Evolutionary conservation across 2,797 vertebrate species (phyloP).

Genomic region (Nyctibius grandis): DNA sequence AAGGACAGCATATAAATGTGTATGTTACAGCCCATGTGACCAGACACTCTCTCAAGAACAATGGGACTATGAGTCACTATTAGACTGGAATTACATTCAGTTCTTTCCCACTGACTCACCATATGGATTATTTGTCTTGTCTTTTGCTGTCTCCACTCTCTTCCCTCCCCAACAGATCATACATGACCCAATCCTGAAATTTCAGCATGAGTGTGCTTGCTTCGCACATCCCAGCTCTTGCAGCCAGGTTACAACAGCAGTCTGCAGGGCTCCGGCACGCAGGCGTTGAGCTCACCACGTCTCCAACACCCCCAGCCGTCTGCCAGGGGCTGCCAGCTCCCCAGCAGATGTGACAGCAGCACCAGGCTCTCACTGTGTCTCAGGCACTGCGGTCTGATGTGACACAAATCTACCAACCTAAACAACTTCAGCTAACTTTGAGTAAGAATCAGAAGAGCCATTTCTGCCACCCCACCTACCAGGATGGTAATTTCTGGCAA

Average conservation of each 20-base stretch:
- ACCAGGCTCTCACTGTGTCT: fast-evolving
- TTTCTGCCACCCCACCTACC: background rate
- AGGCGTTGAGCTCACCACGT: fast-evolving
- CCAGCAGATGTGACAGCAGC: background rate
- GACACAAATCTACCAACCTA: background rate
- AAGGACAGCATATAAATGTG: background rate
- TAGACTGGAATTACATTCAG: background rate
- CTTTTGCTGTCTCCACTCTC: background rate
- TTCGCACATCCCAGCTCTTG: background rate
- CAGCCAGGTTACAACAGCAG: background rate
- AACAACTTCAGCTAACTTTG: background rate
- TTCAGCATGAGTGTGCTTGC: fast-evolving
- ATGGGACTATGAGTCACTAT: conserved; percentile 12
- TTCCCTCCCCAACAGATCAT: background rate
- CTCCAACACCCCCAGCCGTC: background rate
- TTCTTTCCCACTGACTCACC: conserved; percentile 41
- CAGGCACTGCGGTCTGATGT: fast-evolving
- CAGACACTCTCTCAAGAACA: conserved; percentile 32
- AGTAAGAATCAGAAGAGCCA: background rate
- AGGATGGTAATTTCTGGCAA: background rate
- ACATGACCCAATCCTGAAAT: background rate
- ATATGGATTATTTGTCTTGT: background rate
- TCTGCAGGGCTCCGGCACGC: fast-evolving
- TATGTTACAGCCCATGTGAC: background rate
- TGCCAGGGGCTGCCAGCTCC: background rate